Conservation (phyloP, 2,797 vertebrate genomes). For the Luscinia luscinia region DNA sequence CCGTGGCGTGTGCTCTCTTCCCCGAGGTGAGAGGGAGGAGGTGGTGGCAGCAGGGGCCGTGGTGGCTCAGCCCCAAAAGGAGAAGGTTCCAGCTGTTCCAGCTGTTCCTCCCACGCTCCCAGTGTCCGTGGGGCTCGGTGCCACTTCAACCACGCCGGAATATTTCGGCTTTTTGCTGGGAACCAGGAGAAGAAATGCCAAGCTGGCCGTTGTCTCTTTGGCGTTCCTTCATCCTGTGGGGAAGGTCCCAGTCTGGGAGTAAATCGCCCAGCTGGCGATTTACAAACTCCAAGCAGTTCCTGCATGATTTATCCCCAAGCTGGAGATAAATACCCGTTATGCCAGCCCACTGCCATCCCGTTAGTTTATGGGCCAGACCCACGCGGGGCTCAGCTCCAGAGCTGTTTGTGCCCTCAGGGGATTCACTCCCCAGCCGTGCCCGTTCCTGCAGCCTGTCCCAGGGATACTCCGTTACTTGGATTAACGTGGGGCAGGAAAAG, state of each 20-base stretch:
- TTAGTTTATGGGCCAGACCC: not conserved
- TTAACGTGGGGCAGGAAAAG: not conserved
- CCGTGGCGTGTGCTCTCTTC: not conserved
- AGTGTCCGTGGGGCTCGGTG: not conserved
- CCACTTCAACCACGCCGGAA: accelerated
- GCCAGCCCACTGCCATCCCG: not conserved
- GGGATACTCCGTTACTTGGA: not conserved
- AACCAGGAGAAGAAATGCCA: not conserved
- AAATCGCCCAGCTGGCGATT: accelerated
- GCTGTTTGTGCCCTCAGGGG: not conserved
- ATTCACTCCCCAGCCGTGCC: not conserved
- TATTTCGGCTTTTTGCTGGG: not conserved
- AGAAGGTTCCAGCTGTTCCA: accelerated
- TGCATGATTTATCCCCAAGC: accelerated
- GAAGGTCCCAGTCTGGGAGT: accelerated
- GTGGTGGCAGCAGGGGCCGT: slow-evolving; percentile 71
- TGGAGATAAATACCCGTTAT: accelerated
- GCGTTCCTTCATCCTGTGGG: not conserved
- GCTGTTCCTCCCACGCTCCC: not conserved
- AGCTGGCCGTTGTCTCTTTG: accelerated
- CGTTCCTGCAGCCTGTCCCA: not conserved
- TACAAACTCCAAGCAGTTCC: not conserved
- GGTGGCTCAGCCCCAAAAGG: not conserved
- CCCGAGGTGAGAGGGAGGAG: slow-evolving; percentile 76
- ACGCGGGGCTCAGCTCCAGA: not conserved